A percentile compares a stretch with the other conserved stretches of the same genome.
Conservation (phyloP, 2,797 vertebrate species). For the Xenopus petersii region DNA sequence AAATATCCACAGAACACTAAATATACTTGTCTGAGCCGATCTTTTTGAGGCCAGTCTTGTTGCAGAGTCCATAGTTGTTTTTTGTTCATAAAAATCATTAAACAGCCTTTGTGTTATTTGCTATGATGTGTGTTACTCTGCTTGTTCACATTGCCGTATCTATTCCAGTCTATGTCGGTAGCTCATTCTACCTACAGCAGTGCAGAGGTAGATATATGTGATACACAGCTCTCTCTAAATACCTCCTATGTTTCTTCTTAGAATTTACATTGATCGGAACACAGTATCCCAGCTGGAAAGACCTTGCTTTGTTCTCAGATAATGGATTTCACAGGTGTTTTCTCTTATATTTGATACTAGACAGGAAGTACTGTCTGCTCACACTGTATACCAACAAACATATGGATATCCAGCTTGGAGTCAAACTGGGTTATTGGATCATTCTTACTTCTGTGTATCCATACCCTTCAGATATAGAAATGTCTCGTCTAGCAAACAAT, state of each 20-base stretch:
- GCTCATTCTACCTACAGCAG: too few relatives aligned
- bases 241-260: not conserved
- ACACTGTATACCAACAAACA: slow-evolving; percentile 14
- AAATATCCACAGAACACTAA: too few relatives aligned
- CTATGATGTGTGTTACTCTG: too few relatives aligned
- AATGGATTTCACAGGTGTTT: slow-evolving; percentile 3
- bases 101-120: not conserved
- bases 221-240: not conserved
- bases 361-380: slow-evolving; percentile 8
- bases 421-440: not conserved
- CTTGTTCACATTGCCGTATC: slow-evolving; percentile 2
- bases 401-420: not conserved
- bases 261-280: slow-evolving; percentile 8
- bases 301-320: not conserved
- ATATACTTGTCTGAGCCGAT: too few relatives aligned
- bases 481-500: not conserved
- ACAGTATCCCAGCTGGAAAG: slow-evolving; percentile 19
- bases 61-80: too few relatives aligned
- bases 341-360: slow-evolving; percentile 3
- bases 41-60: too few relatives aligned
- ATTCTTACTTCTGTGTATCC: not conserved
- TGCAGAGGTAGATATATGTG: too few relatives aligned
- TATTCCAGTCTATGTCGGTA: not conserved
- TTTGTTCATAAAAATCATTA: not conserved
- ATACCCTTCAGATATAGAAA: not conserved